Conservation (phyloP, 2,797 vertebrate species). For the Philypnodon macrostomus region DNA sequence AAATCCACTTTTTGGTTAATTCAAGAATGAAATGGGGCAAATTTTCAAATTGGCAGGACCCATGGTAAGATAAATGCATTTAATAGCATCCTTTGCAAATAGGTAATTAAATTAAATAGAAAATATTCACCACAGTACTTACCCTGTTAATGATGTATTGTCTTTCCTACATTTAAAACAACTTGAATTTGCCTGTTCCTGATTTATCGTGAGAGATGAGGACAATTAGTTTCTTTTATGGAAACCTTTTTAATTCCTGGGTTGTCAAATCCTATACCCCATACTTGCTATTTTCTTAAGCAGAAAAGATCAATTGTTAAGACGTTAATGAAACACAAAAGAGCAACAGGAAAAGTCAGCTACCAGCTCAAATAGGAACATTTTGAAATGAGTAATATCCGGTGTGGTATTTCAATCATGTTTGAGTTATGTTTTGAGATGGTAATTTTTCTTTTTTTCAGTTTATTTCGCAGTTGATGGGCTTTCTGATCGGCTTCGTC, state of each 20-base stretch:
- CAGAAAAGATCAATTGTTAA: conserved; percentile 39
- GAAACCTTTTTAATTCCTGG: conserved; percentile 43
- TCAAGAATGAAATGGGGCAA: too few species aligned
- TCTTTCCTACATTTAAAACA: too few species aligned
- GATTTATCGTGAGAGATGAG: conserved; percentile 33
- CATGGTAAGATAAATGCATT: too few species aligned
- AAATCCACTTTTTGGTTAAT: too few species aligned
- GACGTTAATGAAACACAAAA: conserved; percentile 36
- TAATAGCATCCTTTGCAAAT: too few species aligned
- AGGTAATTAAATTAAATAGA: too few species aligned
- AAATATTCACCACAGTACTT: too few species aligned
- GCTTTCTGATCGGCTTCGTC: conserved; percentile 79
- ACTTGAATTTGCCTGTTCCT: conserved; percentile 33
- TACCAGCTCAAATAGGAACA: conserved; percentile 30
- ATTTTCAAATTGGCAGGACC: too few species aligned
- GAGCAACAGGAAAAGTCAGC: conserved; percentile 34
- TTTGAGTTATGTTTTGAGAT: conserved; percentile 8
- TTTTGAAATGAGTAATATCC: conserved; percentile 27
- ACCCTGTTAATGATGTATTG: too few species aligned
- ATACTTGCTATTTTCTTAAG: conserved; percentile 39
- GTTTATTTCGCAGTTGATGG: conserved; percentile 83
- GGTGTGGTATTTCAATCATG: conserved; percentile 16
- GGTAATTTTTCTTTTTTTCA: conserved; percentile 48
- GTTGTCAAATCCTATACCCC: conserved; percentile 42
- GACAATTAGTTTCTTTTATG: conserved; percentile 50